Percentiles rank a stretch among this genome's conserved stretches.
phyloP scores from a whole-genome alignment of 2,113 vertebrate genomes.

The Bostrychus sinensis region DNA sequence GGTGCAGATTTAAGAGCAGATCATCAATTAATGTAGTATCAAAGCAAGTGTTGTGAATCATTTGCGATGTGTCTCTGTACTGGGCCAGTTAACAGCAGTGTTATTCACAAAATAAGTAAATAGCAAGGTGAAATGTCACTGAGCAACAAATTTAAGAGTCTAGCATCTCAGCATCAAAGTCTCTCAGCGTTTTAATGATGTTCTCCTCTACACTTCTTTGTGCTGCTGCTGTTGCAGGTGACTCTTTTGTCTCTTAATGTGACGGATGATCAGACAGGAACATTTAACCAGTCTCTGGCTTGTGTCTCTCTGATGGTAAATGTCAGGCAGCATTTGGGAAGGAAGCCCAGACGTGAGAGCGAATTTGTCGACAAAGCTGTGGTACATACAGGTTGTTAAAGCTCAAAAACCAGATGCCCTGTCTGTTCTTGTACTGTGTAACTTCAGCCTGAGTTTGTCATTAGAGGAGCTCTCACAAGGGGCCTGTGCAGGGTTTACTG shows the following conservation, averaged over 20 bases:
- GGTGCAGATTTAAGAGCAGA: no score
- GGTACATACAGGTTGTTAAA: constrained; percentile 29
- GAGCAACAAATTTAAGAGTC: not conserved
- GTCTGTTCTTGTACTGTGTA: constrained; percentile 16
- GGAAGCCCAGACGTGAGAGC: not conserved
- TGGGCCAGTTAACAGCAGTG: no score
- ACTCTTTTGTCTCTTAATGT: not conserved
- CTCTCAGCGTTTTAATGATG: not conserved
- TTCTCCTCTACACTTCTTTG: not conserved
- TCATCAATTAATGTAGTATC: no score
- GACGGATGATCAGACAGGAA: constrained; percentile 13
- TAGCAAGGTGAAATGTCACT: not conserved
- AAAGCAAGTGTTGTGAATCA: no score
- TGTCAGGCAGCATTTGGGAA: constrained; percentile 12
- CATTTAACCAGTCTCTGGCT: not conserved
- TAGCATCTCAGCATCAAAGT: not conserved
- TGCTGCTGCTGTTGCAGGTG: not conserved
- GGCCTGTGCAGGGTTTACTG: not conserved
- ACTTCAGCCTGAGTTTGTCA: constrained; percentile 25
- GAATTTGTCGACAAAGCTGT: not conserved
- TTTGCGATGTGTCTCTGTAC: no score
- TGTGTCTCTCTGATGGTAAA: not conserved
- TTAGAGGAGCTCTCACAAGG: constrained; percentile 23
- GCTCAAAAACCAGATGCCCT: constrained; percentile 33
- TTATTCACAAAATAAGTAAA: not conserved